Evolutionary conservation across 2,888 invertebrate species (phyloP).

Genomic region (Dasypogon diadema): DNA sequence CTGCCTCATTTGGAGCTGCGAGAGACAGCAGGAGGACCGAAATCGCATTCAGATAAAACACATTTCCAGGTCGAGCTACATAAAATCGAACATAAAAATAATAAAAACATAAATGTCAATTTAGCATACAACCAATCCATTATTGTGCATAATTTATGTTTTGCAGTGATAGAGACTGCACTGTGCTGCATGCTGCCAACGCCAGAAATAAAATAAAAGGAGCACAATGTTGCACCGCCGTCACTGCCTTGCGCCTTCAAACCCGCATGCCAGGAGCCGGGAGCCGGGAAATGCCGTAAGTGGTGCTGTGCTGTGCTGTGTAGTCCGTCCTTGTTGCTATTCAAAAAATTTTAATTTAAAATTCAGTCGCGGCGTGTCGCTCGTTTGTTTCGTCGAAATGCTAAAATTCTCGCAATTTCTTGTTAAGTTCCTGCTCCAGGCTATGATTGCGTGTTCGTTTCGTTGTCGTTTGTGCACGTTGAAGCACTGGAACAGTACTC

Average conservation of each 20-base stretch:
- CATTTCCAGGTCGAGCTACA: slow-evolving; percentile 18
- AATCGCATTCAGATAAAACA: slow-evolving; percentile 39
- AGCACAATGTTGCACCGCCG: slow-evolving; percentile 15
- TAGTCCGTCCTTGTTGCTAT: slow-evolving; percentile 55
- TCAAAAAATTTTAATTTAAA: slow-evolving; percentile 70
- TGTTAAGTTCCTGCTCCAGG: slow-evolving; percentile 49
- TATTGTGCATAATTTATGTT: slow-evolving; percentile 60
- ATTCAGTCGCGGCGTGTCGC: slow-evolving; percentile 67
- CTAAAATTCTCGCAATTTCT: slow-evolving; percentile 69
- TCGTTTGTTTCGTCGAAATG: slow-evolving; percentile 69
- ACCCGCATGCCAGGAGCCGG: background rate
- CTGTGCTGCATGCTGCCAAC: slow-evolving; percentile 19
- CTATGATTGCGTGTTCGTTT: background rate
- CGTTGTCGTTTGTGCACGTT: background rate
- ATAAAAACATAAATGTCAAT: slow-evolving; percentile 61
- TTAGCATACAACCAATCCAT: slow-evolving; percentile 61
- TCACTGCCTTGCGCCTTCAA: slow-evolving; percentile 18
- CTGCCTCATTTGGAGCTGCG: slow-evolving; percentile 39
- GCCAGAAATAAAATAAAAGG: slow-evolving; percentile 13
- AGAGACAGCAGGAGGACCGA: slow-evolving; percentile 18
- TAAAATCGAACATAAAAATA: slow-evolving; percentile 54
- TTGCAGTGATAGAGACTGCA: slow-evolving; percentile 46
- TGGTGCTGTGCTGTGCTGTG: slow-evolving; percentile 1
- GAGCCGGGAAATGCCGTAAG: background rate
- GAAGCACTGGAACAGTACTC: background rate